Conservation (phyloP, 2,888 invertebrate species). For the Clunio marinus region DNA sequence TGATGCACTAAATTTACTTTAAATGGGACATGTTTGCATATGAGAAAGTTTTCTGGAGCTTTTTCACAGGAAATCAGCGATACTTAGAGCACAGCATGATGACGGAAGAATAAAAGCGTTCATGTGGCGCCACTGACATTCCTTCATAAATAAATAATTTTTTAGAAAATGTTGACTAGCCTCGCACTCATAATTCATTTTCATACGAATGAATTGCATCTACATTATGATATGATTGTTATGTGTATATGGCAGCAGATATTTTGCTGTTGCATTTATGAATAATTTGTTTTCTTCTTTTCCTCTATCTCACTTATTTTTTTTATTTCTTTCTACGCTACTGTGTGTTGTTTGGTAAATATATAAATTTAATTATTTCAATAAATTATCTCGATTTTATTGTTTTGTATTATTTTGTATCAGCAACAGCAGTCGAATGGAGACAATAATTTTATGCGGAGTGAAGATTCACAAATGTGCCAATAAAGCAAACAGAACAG, state of each 20-base stretch:
- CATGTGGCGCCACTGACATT: neutral
- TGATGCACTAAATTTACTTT: constrained; percentile 17
- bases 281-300: constrained; percentile 8
- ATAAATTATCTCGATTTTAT: constrained; percentile 24
- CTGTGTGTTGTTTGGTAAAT: constrained; percentile 3
- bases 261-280: neutral
- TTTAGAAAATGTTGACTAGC: constrained; percentile 14
- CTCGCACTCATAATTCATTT: constrained; percentile 30
- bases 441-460: neutral
- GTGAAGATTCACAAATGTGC: neutral
- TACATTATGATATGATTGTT: neutral
- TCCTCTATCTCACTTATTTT: neutral
- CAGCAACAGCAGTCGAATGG: neutral
- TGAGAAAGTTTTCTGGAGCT: neutral
- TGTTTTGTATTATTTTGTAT: constrained; percentile 9
- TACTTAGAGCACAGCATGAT: no score
- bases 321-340: neutral
- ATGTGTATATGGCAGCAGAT: constrained; percentile 5
- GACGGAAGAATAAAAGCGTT: neutral
- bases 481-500: neutral
- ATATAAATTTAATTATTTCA: constrained; percentile 21
- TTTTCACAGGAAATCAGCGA: neutral
- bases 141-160: constrained; percentile 24
- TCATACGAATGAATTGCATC: constrained; percentile 26
- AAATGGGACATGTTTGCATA: neutral